phyloP scores from a whole-genome alignment of 2,797 vertebrate species.

The Chrosomus eos region DNA sequence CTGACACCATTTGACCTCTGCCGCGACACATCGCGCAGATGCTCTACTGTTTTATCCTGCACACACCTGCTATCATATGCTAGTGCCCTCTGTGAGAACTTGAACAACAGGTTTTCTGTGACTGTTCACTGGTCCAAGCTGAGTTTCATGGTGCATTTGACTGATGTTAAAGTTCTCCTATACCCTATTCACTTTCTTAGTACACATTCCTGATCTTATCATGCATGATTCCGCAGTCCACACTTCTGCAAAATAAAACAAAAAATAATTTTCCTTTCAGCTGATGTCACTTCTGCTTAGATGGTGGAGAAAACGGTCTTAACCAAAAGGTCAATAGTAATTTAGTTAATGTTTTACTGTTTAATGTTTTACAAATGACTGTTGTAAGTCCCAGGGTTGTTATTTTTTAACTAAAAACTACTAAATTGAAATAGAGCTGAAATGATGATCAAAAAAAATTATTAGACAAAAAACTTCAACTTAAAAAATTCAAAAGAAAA shows the following conservation, averaged over 20 bases:
- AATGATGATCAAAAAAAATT: background rate
- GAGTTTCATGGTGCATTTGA: background rate
- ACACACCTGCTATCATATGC: background rate
- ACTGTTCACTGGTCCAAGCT: background rate
- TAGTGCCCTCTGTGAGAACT: background rate
- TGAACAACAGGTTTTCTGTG: background rate
- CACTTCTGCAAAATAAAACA: background rate
- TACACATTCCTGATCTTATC: background rate
- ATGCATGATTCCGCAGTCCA: background rate
- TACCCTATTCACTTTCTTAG: background rate
- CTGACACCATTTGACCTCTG: conserved; percentile 10
- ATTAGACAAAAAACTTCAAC: background rate
- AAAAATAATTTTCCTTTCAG: background rate
- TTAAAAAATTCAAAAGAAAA: background rate
- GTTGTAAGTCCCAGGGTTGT: background rate
- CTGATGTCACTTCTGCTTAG: background rate
- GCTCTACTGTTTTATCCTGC: background rate
- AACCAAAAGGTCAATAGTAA: background rate
- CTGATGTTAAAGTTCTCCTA: background rate
- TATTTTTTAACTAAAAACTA: background rate
- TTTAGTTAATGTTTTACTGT: background rate
- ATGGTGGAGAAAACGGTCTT: background rate
- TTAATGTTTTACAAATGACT: background rate
- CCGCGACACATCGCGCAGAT: background rate
- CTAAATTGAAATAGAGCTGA: background rate